Evolutionary conservation across 2,797 vertebrate genomes (phyloP).

Genomic region (Champsocephalus esox): DNA sequence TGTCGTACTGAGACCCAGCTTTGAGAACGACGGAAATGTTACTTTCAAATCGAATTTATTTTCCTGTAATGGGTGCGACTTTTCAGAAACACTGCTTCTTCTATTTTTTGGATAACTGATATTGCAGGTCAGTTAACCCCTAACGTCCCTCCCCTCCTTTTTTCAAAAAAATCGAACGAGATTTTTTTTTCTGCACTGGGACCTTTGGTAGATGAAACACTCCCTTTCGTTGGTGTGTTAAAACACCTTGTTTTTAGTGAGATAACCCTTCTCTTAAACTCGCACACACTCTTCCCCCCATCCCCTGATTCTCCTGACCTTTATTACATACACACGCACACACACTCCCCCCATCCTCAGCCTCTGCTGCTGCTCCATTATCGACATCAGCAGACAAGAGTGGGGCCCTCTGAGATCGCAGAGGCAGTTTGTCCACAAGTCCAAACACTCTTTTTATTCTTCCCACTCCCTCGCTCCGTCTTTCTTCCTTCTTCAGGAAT

Average conservation of each 20-base stretch:
- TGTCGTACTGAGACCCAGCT: constrained; percentile 66
- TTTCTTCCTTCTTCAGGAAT: constrained; percentile 53
- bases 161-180: neutral
- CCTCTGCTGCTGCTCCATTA: constrained; percentile 65
- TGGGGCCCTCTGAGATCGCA: constrained; percentile 72
- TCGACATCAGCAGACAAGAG: constrained; percentile 76
- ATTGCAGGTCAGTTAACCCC: constrained; percentile 43
- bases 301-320: constrained; percentile 61
- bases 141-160: neutral
- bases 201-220: constrained; percentile 72
- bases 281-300: constrained; percentile 23
- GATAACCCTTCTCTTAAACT: constrained; percentile 67
- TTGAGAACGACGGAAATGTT: constrained; percentile 75
- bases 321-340: constrained; percentile 47
- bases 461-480: constrained; percentile 45
- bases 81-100: constrained; percentile 34
- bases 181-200: constrained; percentile 31
- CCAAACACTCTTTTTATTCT: constrained; percentile 71
- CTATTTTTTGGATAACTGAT: constrained; percentile 47
- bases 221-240: constrained; percentile 62
- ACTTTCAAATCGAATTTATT: constrained; percentile 74
- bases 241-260: constrained; percentile 66
- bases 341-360: constrained; percentile 34
- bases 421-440: constrained; percentile 73
- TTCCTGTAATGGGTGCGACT: constrained; percentile 56